Base-by-base conservation (phyloP, 2,797 vertebrate genomes). In the Philypnodon macrostomus region DNA sequence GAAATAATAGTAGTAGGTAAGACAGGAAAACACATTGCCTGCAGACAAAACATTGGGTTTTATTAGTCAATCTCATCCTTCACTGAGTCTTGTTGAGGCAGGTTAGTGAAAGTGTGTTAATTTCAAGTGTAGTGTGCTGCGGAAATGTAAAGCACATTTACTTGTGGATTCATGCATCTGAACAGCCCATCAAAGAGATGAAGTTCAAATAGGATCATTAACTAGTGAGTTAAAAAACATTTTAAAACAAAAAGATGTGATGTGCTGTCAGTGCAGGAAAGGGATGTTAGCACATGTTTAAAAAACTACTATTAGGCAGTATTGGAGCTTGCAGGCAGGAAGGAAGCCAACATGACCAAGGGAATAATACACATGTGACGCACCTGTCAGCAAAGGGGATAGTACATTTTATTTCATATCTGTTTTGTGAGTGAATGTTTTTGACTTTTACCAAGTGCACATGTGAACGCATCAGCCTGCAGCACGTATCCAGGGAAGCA, bases 401-500 rank as follows among this genome's bases (percentile, higher is more conserved):
- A 19, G 15, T 64, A 69, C 67, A 80, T 67, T 60, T 70, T 10
- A 23, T 32, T 53, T 69, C 26, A 57, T 37, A 19, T 63, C 63
- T 58, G 11, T 21, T 21, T 16, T 17, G 16, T 34, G 31, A 63
- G 29, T 11, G 36, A 31, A 21, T 63, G 19, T n/a, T 34, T 39
- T 41, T 47, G 9, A 2, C 21, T 21, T 8, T 58, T 77, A 97
- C 95, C 93, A 88, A 73, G 85, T 2, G 57, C 73, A 39, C 95
- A 97, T 61, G 81, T 87, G 58, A 61, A 78, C 3, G 83, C 87
- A 3, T 96, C 92, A 0, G 81, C 86, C 55, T 92, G 93, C 67
- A 97, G 75, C 6, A 55, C 69, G 60, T 91, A 94, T 37, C 93
- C 92, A 0, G 90, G 91, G 64, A 89, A 88, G 52, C 94, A 96